Conservation (phyloP, 2,888 invertebrate species). For the Diadromus collaris region DNA sequence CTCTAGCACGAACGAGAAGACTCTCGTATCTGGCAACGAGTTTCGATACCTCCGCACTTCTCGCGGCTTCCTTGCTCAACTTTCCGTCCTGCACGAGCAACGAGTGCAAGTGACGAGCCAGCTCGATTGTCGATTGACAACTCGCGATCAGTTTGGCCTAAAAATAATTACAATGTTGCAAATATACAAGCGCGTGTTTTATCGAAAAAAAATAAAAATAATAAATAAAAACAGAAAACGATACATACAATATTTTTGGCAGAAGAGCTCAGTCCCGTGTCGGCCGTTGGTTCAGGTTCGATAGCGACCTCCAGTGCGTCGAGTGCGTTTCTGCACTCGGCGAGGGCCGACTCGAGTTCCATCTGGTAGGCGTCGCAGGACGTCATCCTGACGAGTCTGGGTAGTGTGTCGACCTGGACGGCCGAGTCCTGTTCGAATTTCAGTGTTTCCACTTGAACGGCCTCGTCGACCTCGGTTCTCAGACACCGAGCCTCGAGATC, state of each 20-base stretch:
- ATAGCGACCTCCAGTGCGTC: conserved; percentile 86
- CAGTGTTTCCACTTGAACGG: conserved; percentile 87
- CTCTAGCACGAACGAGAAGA: conserved; percentile 86
- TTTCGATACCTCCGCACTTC: conserved; percentile 84
- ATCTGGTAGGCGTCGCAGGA: conserved; percentile 91
- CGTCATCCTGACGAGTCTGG: conserved; percentile 84
- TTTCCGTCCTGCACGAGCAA: conserved; percentile 88
- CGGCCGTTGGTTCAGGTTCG: conserved; percentile 82
- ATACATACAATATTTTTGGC: conserved; percentile 84
- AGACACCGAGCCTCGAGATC: conserved; percentile 72
- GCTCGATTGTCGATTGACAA: conserved; percentile 90
- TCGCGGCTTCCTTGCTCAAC: conserved; percentile 85
- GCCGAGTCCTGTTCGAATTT: conserved; percentile 89
- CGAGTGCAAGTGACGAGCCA: conserved; percentile 90
- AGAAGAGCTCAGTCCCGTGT: conserved; percentile 83
- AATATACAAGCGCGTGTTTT: background rate
- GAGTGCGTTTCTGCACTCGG: conserved; percentile 86
- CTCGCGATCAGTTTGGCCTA: conserved; percentile 88
- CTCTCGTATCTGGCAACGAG: conserved; percentile 86
- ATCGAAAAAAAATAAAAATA: background rate
- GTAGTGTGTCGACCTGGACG: conserved; percentile 91
- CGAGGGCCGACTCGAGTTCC: conserved; percentile 88
- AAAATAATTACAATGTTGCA: background rate
- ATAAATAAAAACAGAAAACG: background rate
- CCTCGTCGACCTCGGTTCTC: conserved; percentile 81